These are phyloP conservation scores for Trachelus troglodyta DNA, from an alignment of 2,888 invertebrate genomes.

Conservation along the genomic window DNA sequence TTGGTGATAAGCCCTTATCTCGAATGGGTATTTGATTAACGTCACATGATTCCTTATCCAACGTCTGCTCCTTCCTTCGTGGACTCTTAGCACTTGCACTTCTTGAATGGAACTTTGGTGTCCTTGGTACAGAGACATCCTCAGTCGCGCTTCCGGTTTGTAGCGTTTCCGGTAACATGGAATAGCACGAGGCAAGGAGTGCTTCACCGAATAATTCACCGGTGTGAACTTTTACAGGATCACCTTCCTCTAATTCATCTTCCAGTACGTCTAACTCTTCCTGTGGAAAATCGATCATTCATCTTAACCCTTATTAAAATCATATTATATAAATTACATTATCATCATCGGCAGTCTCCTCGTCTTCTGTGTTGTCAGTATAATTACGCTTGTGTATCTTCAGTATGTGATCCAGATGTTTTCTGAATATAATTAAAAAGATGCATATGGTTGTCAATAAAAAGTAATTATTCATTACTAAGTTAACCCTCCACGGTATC, in stretches of 20 bases:
- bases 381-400: conserved; percentile 45
- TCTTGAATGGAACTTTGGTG: conserved; percentile 19
- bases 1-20: conserved; percentile 26
- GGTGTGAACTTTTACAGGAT: conserved; percentile 49
- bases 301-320: not conserved
- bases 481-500: not conserved
- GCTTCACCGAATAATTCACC: conserved; percentile 56
- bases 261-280: conserved; percentile 56
- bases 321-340: conserved; percentile 26
- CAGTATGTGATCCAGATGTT: conserved; percentile 52
- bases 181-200: conserved; percentile 50
- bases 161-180: conserved; percentile 20
- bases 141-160: not conserved
- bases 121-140: conserved; percentile 12
- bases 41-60: conserved; percentile 1
- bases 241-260: conserved; percentile 56
- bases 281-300: conserved; percentile 28
- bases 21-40: conserved; percentile 14
- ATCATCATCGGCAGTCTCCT: conserved; percentile 51
- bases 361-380: conserved; percentile 14
- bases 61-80: conserved; percentile 8
- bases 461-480: not conserved
- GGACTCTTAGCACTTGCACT: conserved; percentile 12
- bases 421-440: conserved; percentile 29
- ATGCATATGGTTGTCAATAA: not conserved